Conservation (phyloP, 1,140 invertebrate species). For the Drosophila ficusphila region DNA sequence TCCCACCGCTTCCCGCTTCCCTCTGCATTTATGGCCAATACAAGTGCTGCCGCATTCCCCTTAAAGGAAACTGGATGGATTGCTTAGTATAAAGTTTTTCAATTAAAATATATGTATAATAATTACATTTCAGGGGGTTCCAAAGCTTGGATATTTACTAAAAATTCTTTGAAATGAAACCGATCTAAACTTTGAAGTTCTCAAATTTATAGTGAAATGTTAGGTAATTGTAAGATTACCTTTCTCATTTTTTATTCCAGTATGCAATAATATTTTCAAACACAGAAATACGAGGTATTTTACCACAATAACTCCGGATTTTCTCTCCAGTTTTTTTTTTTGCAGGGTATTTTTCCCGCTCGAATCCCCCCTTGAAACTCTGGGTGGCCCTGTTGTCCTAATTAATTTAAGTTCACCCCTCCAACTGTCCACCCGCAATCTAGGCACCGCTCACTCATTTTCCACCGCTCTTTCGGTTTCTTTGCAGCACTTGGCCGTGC, state of each 20-base stretch:
- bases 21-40: conserved; percentile 15
- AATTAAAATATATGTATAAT: no score
- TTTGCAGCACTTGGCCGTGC: conserved; percentile 54
- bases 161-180: no score
- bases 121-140: no score
- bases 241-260: no score
- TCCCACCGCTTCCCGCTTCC: background rate
- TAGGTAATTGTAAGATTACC: no score
- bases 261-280: no score
- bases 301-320: no score
- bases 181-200: no score
- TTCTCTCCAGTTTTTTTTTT: background rate
- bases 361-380: background rate
- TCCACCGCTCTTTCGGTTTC: conserved; percentile 7
- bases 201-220: no score
- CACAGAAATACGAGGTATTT: no score
- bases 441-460: conserved; percentile 27
- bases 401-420: conserved; percentile 43
- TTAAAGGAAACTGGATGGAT: background rate
- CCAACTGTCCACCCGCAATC: background rate
- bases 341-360: background rate
- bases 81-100: background rate
- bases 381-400: conserved; percentile 29
- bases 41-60: conserved; percentile 31
- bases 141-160: no score